Conservation (phyloP, 37 sponge, comb jelly and placozoan species). For the Haliclona indistincta region DNA sequence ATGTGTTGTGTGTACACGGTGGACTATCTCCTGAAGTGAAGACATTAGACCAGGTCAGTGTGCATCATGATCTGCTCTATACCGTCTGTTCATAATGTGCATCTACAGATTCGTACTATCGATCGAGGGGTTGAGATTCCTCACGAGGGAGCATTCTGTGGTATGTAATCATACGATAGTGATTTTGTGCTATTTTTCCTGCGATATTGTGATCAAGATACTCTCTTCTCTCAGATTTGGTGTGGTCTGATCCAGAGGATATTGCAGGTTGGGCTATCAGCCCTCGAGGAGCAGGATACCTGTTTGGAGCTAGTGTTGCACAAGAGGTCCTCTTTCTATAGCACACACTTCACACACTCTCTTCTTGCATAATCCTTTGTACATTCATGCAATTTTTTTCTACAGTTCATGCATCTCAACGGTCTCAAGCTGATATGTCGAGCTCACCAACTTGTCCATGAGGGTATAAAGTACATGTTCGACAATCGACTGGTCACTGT, state of each 20-base stretch:
- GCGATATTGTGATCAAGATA: neutral
- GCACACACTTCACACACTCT: neutral
- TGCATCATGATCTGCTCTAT: too few species aligned
- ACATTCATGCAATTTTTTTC: neutral
- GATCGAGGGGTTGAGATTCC: constrained; percentile 97
- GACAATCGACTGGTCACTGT: constrained; percentile 94
- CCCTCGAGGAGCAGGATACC: constrained; percentile 98
- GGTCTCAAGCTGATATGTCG: constrained; percentile 92
- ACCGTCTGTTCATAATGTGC: neutral
- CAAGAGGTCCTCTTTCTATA: constrained; percentile 65
- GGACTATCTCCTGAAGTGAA: constrained; percentile 98
- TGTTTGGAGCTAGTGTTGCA: constrained; percentile 93
- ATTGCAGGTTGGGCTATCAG: constrained; percentile 98
- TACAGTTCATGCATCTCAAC: constrained; percentile 95
- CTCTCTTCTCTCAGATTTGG: constrained; percentile 66
- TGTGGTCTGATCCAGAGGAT: constrained; percentile 99
- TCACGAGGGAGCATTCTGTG: constrained; percentile 98
- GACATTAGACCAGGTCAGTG: constrained; percentile 94
- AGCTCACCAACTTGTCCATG: constrained; percentile 98
- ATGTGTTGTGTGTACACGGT: constrained; percentile 98
- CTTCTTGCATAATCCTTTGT: neutral
- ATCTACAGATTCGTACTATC: constrained; percentile 84
- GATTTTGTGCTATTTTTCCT: neutral
- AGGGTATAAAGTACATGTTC: constrained; percentile 99
- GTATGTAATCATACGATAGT: constrained; percentile 33